These are phyloP conservation scores for Vesta saturnalis DNA, from an alignment of 2,888 invertebrate genomes.

Conservation along the genomic window DNA sequence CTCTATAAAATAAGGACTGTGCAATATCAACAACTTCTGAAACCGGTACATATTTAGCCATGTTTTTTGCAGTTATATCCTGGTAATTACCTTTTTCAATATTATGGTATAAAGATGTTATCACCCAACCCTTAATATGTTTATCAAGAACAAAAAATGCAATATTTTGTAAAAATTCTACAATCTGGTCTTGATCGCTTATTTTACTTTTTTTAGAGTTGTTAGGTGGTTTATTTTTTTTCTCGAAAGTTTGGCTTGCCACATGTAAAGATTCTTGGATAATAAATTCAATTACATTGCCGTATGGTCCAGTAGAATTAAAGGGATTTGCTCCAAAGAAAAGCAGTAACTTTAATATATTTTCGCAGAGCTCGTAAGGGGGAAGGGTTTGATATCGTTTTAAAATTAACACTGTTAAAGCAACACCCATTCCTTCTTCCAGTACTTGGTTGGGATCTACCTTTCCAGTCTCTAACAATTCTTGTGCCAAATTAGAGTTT, in stretches of 20 bases:
- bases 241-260: background rate
- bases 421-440: constrained; percentile 54
- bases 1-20: constrained; percentile 47
- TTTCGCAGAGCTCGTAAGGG: constrained; percentile 43
- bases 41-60: constrained; percentile 50
- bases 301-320: constrained; percentile 45
- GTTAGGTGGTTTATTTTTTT: constrained; percentile 15
- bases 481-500: constrained; percentile 50
- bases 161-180: constrained; percentile 41
- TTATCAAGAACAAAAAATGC: constrained; percentile 43
- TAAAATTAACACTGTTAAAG: constrained; percentile 53
- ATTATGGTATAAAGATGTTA: constrained; percentile 49
- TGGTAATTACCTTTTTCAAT: constrained; percentile 46
- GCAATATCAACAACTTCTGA: constrained; percentile 43
- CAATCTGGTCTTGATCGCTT: constrained; percentile 30
- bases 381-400: constrained; percentile 51
- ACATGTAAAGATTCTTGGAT: background rate
- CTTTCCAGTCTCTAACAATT: constrained; percentile 45
- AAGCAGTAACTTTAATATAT: constrained; percentile 48
- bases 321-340: constrained; percentile 54
- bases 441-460: constrained; percentile 52
- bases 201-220: constrained; percentile 6
- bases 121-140: constrained; percentile 46
- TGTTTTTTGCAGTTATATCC: constrained; percentile 41
- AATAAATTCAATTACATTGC: constrained; percentile 53